phyloP scores from a whole-genome alignment of 1,140 invertebrate genomes.

The Pemphigus obesinymphae region DNA sequence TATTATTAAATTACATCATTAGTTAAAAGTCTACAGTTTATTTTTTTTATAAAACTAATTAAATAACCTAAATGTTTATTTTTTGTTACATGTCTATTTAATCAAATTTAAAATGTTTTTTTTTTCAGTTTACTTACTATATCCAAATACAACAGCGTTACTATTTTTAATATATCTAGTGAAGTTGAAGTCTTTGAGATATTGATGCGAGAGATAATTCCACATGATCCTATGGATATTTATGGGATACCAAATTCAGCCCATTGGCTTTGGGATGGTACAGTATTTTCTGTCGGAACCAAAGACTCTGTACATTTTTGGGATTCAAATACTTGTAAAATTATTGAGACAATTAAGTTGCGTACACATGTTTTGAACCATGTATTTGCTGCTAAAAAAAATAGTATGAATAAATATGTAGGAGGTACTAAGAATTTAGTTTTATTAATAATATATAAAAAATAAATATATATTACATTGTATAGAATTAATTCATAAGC shows the following conservation, averaged over 20 bases:
- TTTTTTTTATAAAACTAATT: no score
- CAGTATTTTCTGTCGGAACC: background rate
- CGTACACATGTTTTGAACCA: background rate
- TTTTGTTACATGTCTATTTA: no score
- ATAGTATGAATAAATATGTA: background rate
- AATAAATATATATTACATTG: background rate
- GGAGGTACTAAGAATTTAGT: conserved; percentile 4
- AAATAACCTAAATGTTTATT: no score
- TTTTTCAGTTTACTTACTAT: background rate
- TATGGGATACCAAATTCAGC: background rate
- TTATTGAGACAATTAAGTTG: background rate
- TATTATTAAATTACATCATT: no score
- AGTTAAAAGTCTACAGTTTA: no score
- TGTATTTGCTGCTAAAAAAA: background rate
- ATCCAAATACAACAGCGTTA: background rate
- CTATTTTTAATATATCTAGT: background rate
- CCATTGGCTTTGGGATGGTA: conserved; percentile 30
- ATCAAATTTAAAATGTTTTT: background rate
- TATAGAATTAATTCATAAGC: background rate
- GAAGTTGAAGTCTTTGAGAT: background rate
- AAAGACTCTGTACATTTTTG: background rate
- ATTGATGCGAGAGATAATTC: background rate
- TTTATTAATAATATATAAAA: background rate
- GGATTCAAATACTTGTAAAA: background rate
- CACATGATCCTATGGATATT: background rate